These are phyloP conservation scores for Cygnus olor DNA, from an alignment of 2,797 vertebrate species.

Conservation along the genomic window DNA sequence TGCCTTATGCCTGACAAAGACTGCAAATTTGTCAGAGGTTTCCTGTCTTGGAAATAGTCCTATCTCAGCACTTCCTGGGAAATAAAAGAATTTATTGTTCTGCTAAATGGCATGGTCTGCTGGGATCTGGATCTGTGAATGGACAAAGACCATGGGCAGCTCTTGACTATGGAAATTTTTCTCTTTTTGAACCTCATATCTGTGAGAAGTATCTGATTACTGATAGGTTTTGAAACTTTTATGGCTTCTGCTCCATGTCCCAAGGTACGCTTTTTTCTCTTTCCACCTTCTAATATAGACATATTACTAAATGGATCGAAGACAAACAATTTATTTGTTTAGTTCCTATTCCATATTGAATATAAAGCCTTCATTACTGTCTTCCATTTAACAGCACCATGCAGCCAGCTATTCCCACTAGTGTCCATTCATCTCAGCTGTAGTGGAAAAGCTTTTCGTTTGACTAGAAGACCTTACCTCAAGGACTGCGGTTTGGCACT, in stretches of 20 bases:
- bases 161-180: background rate
- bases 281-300: background rate
- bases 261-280: background rate
- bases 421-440: fast-evolving
- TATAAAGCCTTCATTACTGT: background rate
- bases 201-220: background rate
- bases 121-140: background rate
- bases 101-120: background rate
- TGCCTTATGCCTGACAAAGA: background rate
- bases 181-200: background rate
- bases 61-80: background rate
- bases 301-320: background rate
- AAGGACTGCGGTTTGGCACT: background rate
- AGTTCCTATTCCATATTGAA: background rate
- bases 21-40: background rate
- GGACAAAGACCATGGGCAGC: background rate
- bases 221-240: slow-evolving; percentile 5
- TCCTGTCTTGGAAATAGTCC: background rate
- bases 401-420: background rate
- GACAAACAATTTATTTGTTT: background rate
- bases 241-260: background rate
- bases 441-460: background rate
- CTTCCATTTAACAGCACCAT: background rate
- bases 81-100: background rate
- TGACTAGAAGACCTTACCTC: background rate